Base-by-base conservation (phyloP, 2,797 vertebrate species). In the Pogonophryne albipinna region DNA sequence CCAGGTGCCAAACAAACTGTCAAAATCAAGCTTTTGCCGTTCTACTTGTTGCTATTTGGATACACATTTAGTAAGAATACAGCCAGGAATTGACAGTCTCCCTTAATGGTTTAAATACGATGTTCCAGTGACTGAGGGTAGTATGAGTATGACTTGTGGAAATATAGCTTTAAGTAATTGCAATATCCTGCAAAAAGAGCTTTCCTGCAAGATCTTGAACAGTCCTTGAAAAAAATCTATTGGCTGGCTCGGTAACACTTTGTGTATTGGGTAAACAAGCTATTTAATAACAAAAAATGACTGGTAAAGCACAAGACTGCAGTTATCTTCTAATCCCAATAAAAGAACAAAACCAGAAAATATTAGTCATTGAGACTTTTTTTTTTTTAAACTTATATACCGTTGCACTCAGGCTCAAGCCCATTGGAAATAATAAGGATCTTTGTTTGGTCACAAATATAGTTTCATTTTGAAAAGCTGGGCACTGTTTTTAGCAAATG, bases 1-100 rank as follows among this genome's bases (percentile, higher is more conserved):
- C 12, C 56, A 1, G 12, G 16, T 67, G 75, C 53, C 65, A 84
- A 80, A 88, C 74, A 81, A 67, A 41, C 44, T 34, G 65, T 69
- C 65, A 66, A 4, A 45, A 49, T 41, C 41, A 0, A 41, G 16
- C n/a, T 52, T 63, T 74, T 27, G 56, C 62, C 7, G 0, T 13
- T 55, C 13, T 3, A 20, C 74, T 64, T 16, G 31, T 69, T 76
- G 64, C 60, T 6, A 59, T 78, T 72, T 69, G 71, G 13, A 1
- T 45, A 0, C 60, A 47, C 12, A 16, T 68, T 70, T 52, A 52
- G 63, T 8, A 52, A 67, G 20, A 68, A 44, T 16, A 50, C 47
- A 68, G 44, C 45, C 34, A 44, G 19, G 31, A 49, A 57, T 58
- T 12, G 13, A 42, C 16, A 1, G 47, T 27, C 13, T 27, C 41